Percentiles rank a stretch among this genome's conserved stretches.
These are phyloP conservation scores for Stenchaetothrips biformis DNA, from an alignment of 2,888 invertebrate genomes.

Conservation along the genomic window DNA sequence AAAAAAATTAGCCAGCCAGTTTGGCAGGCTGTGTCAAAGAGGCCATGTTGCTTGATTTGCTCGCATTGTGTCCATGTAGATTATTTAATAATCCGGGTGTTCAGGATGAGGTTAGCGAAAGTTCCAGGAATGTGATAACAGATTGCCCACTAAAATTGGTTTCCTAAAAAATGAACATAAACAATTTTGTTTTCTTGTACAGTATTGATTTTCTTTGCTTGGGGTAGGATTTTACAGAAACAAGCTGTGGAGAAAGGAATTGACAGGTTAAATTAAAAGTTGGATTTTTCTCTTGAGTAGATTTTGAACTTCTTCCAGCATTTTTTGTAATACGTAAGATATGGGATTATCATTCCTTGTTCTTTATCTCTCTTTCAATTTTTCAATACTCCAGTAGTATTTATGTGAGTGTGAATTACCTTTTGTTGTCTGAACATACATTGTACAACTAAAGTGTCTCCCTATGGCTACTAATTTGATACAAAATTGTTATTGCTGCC, in stretches of 20 bases:
- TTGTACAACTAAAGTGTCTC: background rate
- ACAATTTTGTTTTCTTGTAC: background rate
- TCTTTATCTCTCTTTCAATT: background rate
- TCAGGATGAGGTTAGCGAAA: background rate
- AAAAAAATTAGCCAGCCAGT: conserved; percentile 2
- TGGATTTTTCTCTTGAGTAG: no score
- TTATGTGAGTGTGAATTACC: no score
- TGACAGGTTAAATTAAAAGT: no score
- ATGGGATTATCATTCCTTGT: background rate
- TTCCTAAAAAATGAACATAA: background rate
- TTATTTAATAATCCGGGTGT: background rate
- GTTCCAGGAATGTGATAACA: background rate
- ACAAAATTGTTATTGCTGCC: background rate
- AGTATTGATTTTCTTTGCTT: no score
- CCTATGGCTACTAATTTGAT: background rate
- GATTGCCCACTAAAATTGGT: background rate
- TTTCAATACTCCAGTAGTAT: no score
- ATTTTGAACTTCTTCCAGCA: no score
- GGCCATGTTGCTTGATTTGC: conserved; percentile 18
- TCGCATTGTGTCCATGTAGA: conserved; percentile 20
- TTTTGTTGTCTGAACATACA: background rate
- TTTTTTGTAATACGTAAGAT: background rate
- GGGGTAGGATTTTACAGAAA: no score
- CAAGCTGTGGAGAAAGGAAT: no score
- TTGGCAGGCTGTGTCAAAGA: conserved; percentile 14